These are phyloP conservation scores for Poicephalus gulielmi DNA, from an alignment of 2,113 vertebrate genomes.

Conservation along the genomic window DNA sequence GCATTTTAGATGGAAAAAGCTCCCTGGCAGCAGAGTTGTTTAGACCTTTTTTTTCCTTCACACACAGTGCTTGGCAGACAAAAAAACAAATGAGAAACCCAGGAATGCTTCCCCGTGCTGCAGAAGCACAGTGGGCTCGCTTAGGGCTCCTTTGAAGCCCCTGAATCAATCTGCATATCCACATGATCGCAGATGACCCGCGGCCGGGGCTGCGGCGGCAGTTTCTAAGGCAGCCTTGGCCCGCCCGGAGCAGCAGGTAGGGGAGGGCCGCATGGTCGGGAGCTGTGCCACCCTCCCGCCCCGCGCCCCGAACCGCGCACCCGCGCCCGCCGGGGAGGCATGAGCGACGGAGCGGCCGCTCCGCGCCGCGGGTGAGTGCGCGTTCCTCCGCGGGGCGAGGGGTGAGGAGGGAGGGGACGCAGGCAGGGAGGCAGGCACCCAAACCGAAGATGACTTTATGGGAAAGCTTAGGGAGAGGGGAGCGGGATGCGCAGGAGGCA, in stretches of 20 bases:
- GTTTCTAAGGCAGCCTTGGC: neutral
- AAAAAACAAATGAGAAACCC: neutral
- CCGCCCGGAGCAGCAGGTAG: constrained; percentile 44
- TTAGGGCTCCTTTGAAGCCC: neutral
- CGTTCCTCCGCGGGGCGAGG: neutral
- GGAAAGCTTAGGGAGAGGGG: neutral
- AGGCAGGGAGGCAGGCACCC: neutral
- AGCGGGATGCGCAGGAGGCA: neutral
- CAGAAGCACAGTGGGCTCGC: neutral
- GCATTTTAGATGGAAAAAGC: neutral
- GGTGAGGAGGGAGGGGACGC: neutral
- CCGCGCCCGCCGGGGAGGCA: constrained; percentile 67
- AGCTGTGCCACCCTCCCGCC: constrained; percentile 48
- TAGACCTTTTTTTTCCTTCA: neutral
- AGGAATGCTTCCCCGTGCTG: neutral
- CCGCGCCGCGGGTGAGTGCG: constrained; percentile 74
- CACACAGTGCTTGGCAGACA: neutral
- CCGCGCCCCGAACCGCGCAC: neutral
- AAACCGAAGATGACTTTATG: neutral
- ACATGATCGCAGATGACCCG: neutral
- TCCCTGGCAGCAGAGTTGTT: neutral
- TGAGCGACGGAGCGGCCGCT: constrained; percentile 71
- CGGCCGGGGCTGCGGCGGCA: neutral
- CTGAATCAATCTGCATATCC: neutral
- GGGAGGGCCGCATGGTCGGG: constrained; percentile 25